Evolutionary conservation across 2,888 invertebrate genomes (phyloP).

Genomic region (Pterostichus niger): DNA sequence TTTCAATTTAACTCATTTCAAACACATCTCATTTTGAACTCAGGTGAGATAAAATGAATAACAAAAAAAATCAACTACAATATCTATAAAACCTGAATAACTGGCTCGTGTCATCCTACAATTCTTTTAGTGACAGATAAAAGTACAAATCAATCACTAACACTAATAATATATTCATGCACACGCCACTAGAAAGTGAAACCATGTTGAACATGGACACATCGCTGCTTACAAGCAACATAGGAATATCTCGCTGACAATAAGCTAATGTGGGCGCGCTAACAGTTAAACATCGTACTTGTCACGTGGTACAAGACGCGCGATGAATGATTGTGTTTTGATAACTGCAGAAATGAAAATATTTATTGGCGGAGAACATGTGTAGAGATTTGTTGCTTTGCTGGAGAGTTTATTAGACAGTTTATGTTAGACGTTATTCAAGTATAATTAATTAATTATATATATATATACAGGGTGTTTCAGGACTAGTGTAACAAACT

Average conservation of each 20-base stretch:
- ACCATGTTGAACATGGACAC: background rate
- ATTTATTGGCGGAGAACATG: slow-evolving; percentile 4
- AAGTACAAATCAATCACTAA: no score
- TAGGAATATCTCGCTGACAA: slow-evolving; percentile 26
- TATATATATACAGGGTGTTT: no score
- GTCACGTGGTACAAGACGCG: slow-evolving; percentile 17
- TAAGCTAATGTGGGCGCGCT: slow-evolving; percentile 19
- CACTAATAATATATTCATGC: background rate
- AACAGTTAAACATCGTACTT: slow-evolving; percentile 36
- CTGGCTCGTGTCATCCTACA: no score
- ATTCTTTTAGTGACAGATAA: no score
- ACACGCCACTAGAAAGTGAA: slow-evolving; percentile 18
- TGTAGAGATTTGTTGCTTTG: slow-evolving; percentile 21
- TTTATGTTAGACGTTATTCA: no score
- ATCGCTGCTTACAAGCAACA: slow-evolving; percentile 22
- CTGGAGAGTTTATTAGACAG: background rate
- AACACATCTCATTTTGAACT: no score
- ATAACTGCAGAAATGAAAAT: slow-evolving; percentile 23
- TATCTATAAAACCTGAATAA: no score
- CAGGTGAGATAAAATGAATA: no score
- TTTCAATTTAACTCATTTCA: no score
- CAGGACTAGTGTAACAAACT: no score
- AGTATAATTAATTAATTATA: no score
- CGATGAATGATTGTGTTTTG: slow-evolving; percentile 39
- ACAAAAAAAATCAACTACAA: no score